Conservation (phyloP, 2,797 vertebrate genomes). For the Corythornis leucogaster region DNA sequence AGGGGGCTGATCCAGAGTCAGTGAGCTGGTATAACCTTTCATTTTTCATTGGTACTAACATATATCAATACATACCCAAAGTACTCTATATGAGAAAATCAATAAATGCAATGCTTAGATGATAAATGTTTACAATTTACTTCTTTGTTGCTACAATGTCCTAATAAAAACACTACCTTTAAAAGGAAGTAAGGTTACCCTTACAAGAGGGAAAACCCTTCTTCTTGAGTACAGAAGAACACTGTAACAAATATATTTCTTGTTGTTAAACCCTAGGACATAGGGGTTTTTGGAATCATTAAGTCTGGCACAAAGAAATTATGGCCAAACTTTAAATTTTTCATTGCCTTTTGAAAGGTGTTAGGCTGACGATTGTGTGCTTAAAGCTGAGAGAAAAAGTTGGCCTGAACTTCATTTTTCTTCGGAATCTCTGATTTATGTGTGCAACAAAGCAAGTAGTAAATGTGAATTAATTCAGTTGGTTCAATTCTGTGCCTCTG, state of each 20-base stretch:
- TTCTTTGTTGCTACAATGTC: constrained; percentile 36
- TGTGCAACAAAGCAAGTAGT: constrained; percentile 26
- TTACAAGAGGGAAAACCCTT: background rate
- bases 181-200: constrained; percentile 50
- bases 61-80: constrained; percentile 60
- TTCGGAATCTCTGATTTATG: constrained; percentile 28
- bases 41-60: constrained; percentile 50
- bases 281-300: background rate
- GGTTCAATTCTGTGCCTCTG: constrained; percentile 22
- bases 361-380: background rate
- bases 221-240: background rate
- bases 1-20: constrained; percentile 46
- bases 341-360: constrained; percentile 2
- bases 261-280: background rate
- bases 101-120: constrained; percentile 68
- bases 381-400: constrained; percentile 1
- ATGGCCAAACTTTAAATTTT: background rate
- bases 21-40: constrained; percentile 65
- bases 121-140: constrained; percentile 76
- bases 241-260: background rate
- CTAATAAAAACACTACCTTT: constrained; percentile 61
- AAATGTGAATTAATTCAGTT: constrained; percentile 47
- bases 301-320: background rate
- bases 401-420: constrained; percentile 7
- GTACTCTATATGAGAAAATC: constrained; percentile 68